These are phyloP conservation scores for Hybos culiciformis DNA, from an alignment of 2,888 invertebrate genomes.

Conservation along the genomic window DNA sequence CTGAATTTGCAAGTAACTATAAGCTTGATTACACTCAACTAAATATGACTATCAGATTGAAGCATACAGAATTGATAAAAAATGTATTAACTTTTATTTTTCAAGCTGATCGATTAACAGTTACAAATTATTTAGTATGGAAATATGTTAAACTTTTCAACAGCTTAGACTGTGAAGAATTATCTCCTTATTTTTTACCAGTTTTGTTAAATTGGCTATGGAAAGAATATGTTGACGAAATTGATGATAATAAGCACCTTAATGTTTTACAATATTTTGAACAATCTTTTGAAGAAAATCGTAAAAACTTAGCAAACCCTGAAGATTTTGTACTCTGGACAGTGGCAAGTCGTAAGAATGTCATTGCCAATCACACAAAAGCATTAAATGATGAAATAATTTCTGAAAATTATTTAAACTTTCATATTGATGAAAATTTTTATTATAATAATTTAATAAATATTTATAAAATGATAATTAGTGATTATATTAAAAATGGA, in stretches of 20 bases:
- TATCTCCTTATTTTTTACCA: not conserved
- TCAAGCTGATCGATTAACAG: not conserved
- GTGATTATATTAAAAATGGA: conserved; percentile 1
- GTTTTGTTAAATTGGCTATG: not conserved
- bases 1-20: not conserved
- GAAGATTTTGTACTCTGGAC: not conserved
- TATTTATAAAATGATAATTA: not conserved
- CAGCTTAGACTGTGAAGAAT: not conserved
- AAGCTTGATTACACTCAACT: not conserved
- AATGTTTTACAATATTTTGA: not conserved
- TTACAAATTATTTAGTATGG: conserved; percentile 1
- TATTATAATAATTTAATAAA: not conserved
- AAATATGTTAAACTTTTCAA: conserved; percentile 1
- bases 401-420: not conserved
- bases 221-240: not conserved
- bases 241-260: not conserved
- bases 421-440: not conserved
- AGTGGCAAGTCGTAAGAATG: not conserved
- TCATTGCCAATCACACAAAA: not conserved
- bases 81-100: not conserved
- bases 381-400: not conserved
- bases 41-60: not conserved
- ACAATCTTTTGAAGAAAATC: not conserved
- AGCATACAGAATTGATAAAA: not conserved
- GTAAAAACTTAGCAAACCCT: not conserved